Base-by-base conservation (phyloP, 2,888 invertebrate genomes). In the Leucania comma region DNA sequence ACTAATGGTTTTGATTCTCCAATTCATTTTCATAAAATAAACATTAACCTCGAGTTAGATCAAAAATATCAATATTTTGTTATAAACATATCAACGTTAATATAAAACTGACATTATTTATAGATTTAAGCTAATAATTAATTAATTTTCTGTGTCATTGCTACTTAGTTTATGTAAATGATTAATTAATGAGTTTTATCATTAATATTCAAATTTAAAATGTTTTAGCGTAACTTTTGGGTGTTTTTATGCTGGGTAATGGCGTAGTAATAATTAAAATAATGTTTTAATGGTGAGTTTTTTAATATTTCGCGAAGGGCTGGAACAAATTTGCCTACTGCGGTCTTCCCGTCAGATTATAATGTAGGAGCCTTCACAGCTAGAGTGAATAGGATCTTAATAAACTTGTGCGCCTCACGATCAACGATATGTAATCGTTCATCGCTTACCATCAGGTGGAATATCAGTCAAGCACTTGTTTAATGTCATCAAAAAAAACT, bases 111-210 rank as follows among this genome's bases (percentile, higher is more conserved):
- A 76, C 80, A 54, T 82, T 76, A 82, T 82, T 82, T 86, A 86
- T 76, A 53, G 64, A 54, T 64, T 65, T 46, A 66, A 72, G 65
- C 29, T 68, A 75, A 77, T 84, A 73, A 86, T 82, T 84, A 80
- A 84, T 84, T 77, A 76, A 57, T 72, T 61, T 64, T 57, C 53
- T 57, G 35, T 71, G 71, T 81, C 79, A 78, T 75, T 56, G 86
- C 84, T 86, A 85, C 86, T 80, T 76, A 62, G 66, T 82, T 81
- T 77, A 80, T 82, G 78, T 68, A 60, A 83, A 83, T 85, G 9
- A 79, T 32, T 69, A 68, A 81, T 76, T 72, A 83, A 83, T 83
- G 72, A 38, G 35, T 51, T 62, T 53, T 32, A 58, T 75, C 67
- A 75, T 77, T 67, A 80, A 72, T 70, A 82, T 79, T 80, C 42